phyloP scores from a whole-genome alignment of 1,140 invertebrate species.

The Eumeta japonica region DNA sequence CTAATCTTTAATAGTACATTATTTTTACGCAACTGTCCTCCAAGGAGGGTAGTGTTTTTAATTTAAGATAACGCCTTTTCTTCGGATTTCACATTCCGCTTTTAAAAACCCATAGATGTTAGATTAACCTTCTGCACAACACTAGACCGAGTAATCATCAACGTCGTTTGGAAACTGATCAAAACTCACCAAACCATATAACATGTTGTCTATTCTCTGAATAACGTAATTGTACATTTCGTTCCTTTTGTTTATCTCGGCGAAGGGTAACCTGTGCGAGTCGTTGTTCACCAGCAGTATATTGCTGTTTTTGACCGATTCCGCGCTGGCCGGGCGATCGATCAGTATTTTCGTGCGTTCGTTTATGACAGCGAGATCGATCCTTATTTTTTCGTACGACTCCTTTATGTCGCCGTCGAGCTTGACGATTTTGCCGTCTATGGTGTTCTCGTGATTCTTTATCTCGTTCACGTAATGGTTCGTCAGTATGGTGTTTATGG shows the following conservation, averaged over 20 bases:
- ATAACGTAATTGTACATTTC: conserved; percentile 47
- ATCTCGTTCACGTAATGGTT: conserved; percentile 48
- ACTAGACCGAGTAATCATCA: background rate
- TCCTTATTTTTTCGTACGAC: conserved; percentile 37
- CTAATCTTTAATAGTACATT: too few relatives aligned
- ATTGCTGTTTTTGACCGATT: too few relatives aligned
- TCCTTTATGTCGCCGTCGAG: conserved; percentile 34
- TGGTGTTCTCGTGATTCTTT: conserved; percentile 35
- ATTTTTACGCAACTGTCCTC: too few relatives aligned
- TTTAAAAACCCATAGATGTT: too few relatives aligned
- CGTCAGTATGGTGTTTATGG: conserved; percentile 43
- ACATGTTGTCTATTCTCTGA: conserved; percentile 44
- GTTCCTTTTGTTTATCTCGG: conserved; percentile 27
- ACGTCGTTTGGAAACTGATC: background rate
- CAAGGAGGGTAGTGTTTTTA: too few relatives aligned
- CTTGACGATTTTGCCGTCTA: conserved; percentile 38
- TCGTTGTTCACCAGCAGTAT: too few relatives aligned
- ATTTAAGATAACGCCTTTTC: too few relatives aligned
- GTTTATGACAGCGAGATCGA: conserved; percentile 10
- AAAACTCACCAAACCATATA: conserved; percentile 40
- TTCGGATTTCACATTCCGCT: too few relatives aligned
- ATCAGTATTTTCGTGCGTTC: background rate
- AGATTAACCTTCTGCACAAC: too few relatives aligned
- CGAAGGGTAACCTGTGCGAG: too few relatives aligned
- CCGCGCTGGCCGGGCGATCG: too few relatives aligned